Evolutionary conservation across 2,888 invertebrate species (phyloP).

Genomic region (Xestia rhomboidea): DNA sequence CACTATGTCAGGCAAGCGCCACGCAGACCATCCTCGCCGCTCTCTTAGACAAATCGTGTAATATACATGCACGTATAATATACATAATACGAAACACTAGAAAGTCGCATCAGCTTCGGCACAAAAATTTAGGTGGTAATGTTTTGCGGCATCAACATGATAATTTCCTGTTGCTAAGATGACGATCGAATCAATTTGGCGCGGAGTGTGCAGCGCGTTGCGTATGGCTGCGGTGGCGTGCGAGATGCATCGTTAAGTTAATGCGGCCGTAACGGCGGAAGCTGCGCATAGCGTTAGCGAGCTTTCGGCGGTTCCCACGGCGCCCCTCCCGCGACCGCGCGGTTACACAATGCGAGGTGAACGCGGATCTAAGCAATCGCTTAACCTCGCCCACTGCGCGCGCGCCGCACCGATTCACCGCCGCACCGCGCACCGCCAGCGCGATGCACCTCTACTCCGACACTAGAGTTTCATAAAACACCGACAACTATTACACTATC

Average conservation of each 20-base stretch:
- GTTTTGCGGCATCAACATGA: constrained; percentile 76
- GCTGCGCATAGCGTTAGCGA: constrained; percentile 83
- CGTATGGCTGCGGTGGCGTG: constrained; percentile 78
- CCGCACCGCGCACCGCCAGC: constrained; percentile 63
- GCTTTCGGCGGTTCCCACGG: constrained; percentile 90
- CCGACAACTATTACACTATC: constrained; percentile 54
- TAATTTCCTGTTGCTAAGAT: constrained; percentile 85
- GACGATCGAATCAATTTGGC: constrained; percentile 85
- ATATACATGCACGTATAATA: constrained; percentile 32
- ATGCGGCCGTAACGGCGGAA: constrained; percentile 87
- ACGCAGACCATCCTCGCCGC: constrained; percentile 59
- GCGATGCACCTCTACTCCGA: constrained; percentile 71
- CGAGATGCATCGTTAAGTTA: constrained; percentile 86
- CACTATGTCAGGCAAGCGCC: constrained; percentile 52
- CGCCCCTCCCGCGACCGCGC: constrained; percentile 78
- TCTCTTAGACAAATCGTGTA: constrained; percentile 61
- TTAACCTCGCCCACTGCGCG: constrained; percentile 90
- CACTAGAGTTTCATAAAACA: constrained; percentile 63
- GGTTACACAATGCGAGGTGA: constrained; percentile 90
- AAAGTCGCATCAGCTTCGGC: constrained; percentile 68
- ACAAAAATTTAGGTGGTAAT: constrained; percentile 70
- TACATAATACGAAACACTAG: constrained; percentile 67
- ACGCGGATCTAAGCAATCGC: constrained; percentile 91
- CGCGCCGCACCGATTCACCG: constrained; percentile 71
- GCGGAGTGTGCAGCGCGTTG: constrained; percentile 76